Percentiles rank a stretch among this genome's conserved stretches.
phyloP scores from a whole-genome alignment of 2,888 invertebrate genomes.

The Zaprionus lineosus region DNA sequence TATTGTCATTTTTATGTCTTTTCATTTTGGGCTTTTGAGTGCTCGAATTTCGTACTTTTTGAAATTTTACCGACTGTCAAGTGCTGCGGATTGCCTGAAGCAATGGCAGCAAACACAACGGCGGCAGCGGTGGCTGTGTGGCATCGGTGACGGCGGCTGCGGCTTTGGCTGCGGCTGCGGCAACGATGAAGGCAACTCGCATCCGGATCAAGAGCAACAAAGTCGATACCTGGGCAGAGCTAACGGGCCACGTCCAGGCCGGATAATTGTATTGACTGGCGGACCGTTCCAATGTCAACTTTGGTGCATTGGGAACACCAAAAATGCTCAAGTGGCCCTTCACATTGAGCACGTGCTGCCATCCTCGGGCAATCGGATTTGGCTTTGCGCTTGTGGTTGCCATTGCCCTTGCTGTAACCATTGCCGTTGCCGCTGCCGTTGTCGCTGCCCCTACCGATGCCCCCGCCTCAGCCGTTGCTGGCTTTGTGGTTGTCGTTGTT shows the following conservation, averaged over 20 bases:
- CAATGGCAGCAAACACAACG: constrained; percentile 20
- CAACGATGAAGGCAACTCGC: no score
- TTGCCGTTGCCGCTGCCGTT: neutral
- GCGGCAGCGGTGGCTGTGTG: no score
- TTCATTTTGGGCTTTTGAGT: constrained; percentile 42
- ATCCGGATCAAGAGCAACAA: neutral
- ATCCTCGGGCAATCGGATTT: constrained; percentile 40
- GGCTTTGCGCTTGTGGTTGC: no score
- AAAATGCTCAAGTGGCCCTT: constrained; percentile 54
- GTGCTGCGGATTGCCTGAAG: constrained; percentile 62
- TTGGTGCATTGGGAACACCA: constrained; percentile 59
- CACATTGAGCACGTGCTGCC: constrained; percentile 44
- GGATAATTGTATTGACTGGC: constrained; percentile 38
- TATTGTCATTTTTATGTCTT: constrained; percentile 34
- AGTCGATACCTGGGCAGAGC: neutral
- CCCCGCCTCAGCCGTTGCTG: neutral
- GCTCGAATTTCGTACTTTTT: constrained; percentile 9
- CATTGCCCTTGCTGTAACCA: neutral
- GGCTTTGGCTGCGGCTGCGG: no score
- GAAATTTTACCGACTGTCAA: constrained; percentile 38
- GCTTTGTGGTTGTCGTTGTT: constrained; percentile 11
- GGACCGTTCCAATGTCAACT: constrained; percentile 60
- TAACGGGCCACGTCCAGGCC: constrained; percentile 21
- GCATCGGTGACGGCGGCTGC: no score
- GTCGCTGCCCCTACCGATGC: no score